phyloP scores from a whole-genome alignment of 2,113 vertebrate genomes.

The Oncorhynchus clarkii region DNA sequence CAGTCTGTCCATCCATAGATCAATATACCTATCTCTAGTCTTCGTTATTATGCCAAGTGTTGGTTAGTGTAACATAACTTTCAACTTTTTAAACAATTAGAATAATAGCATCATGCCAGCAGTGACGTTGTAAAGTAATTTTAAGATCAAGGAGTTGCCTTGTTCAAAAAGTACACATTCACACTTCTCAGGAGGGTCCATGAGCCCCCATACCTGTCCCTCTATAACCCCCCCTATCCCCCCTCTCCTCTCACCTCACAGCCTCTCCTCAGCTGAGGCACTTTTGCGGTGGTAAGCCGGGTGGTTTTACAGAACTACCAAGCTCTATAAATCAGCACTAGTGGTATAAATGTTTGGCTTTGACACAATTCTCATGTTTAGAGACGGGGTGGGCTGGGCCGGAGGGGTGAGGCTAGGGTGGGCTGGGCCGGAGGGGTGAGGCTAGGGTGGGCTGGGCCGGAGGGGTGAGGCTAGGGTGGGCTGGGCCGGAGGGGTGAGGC shows the following conservation, averaged over 20 bases:
- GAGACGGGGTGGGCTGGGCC: constrained; percentile 34
- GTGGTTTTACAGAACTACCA: constrained; percentile 60
- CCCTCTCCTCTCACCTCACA: too few species aligned
- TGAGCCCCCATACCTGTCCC: constrained; percentile 31
- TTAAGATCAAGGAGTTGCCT: constrained; percentile 42
- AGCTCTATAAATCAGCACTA: constrained; percentile 69
- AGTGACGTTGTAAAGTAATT: constrained; percentile 25
- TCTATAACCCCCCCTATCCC: neutral
- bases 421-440: constrained; percentile 50
- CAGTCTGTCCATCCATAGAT: neutral
- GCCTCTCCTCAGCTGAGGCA: too few species aligned
- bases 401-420: neutral
- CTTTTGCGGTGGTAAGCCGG: constrained; percentile 39
- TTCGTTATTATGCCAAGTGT: constrained; percentile 44
- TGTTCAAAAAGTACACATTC: neutral
- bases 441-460: neutral
- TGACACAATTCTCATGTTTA: constrained; percentile 71
- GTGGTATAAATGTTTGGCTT: constrained; percentile 65
- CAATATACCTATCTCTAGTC: constrained; percentile 49
- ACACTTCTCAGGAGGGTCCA: constrained; percentile 28
- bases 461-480: constrained; percentile 8
- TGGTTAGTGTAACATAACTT: constrained; percentile 47
- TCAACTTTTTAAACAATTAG: constrained; percentile 31
- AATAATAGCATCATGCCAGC: too few species aligned
- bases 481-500: constrained; percentile 22